These are phyloP conservation scores for Xiphias gladius DNA, from an alignment of 2,113 vertebrate species.

Conservation along the genomic window DNA sequence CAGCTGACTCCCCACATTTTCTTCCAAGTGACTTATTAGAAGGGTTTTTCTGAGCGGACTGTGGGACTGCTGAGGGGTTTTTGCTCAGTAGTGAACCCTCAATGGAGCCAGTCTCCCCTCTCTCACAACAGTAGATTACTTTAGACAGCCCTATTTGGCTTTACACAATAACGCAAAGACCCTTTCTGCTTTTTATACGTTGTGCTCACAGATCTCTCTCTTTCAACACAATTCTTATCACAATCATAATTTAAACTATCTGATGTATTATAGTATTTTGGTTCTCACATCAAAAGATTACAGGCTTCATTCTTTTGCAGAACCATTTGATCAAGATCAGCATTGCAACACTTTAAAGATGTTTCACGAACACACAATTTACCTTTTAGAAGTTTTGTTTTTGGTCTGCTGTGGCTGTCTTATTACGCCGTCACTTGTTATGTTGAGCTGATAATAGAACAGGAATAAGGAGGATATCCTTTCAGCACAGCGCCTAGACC, in stretches of 20 bases:
- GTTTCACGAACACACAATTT: conserved; percentile 16
- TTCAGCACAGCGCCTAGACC: conserved; percentile 6
- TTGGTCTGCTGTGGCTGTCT: conserved; percentile 8
- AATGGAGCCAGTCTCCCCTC: conserved; percentile 60
- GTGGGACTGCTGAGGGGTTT: conserved; percentile 61
- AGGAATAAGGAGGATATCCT: conserved; percentile 55
- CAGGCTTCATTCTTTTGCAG: conserved; percentile 11
- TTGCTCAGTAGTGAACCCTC: conserved; percentile 66
- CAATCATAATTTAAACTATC: conserved; percentile 20
- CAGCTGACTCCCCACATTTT: conserved; percentile 83
- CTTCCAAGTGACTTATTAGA: conserved; percentile 83
- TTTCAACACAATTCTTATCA: conserved; percentile 15
- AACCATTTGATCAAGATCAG: conserved; percentile 24
- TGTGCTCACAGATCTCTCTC: conserved; percentile 27
- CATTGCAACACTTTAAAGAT: conserved; percentile 8
- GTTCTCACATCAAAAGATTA: conserved; percentile 8
- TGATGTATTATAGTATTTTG: background rate
- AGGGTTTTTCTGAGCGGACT: conserved; percentile 74
- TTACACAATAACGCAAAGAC: conserved; percentile 54
- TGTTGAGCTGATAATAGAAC: conserved; percentile 55
- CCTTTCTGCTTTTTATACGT: conserved; percentile 29
- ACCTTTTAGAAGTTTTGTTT: conserved; percentile 44
- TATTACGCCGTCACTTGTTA: conserved; percentile 39
- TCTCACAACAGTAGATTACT: conserved; percentile 62
- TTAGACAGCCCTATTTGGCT: conserved; percentile 56